Base-by-base conservation (phyloP, 2,888 invertebrate species). In the Drosophila diplacantha region DNA sequence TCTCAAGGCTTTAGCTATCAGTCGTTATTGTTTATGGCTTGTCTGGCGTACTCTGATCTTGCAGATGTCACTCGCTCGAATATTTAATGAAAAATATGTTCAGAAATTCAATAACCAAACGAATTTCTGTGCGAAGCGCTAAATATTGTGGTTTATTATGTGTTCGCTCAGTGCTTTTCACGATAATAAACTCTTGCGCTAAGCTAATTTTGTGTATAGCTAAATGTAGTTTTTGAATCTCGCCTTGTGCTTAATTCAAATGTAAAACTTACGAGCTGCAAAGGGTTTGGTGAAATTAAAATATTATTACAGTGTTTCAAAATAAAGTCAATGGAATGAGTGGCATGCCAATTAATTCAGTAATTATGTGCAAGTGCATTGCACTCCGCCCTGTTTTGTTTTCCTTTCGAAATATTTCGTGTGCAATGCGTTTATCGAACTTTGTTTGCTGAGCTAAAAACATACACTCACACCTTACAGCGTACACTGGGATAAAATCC, bases 111-210 rank as follows among this genome's bases (percentile, higher is more conserved):
- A 46, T 59, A 50, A 50, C 41, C 39, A 65, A 62, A 56, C 54
- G 37, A 47, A 26, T 52, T 39, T 22, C 38, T 44, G 46, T 22
- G 66, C 73, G 16, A 84, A 74, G 72, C 72, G 75, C 84, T 75
- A 71, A 55, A 53, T 57, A 16, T 39, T 24, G 24, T 31, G 85
- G 83, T 80, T 83, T 85, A 86, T 86, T 86, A 86, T 85, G 85
- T 85, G 73, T 70, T 76, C 74, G 82, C 83, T 83, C 82, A 75
- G 61, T 75, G 84, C 82, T 80, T 83, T 60, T 71, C 74, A 85
- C 85, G 85, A 86, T 86, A 86, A 86, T 86, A 85, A 84, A 86
- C 85, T 50, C 85, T 65, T 76, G 85, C 71, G 70, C 71, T 74
- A 57, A 69, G 69, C 56, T 51, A 50, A 50, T 31, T 55, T 46